Evolutionary conservation across 2,888 invertebrate genomes (phyloP).

Genomic region (Idaea straminata): DNA sequence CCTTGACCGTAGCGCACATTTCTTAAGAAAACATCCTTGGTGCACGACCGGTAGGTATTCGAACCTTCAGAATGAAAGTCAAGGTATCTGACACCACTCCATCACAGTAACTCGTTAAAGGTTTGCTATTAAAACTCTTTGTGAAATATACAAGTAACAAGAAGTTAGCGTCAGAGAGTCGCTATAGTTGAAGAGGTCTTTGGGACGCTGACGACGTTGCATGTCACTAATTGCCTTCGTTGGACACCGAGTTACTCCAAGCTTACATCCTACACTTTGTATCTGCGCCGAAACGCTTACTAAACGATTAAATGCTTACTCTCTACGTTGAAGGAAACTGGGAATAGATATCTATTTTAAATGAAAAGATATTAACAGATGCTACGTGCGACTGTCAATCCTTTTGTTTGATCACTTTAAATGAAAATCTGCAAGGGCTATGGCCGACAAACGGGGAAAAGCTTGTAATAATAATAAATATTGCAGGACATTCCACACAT

Average conservation of each 20-base stretch:
- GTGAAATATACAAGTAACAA: constrained; percentile 32
- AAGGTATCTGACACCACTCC: too few relatives aligned
- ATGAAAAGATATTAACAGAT: not conserved
- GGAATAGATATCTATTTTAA: not conserved
- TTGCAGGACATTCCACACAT: too few relatives aligned
- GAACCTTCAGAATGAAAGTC: too few relatives aligned
- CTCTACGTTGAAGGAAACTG: constrained; percentile 11
- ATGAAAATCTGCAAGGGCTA: too few relatives aligned
- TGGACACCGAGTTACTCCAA: constrained; percentile 42
- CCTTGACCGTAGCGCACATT: too few relatives aligned
- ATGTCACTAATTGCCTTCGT: constrained; percentile 66
- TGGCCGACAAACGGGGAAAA: too few relatives aligned
- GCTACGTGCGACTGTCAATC: not conserved
- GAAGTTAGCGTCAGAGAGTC: constrained; percentile 33
- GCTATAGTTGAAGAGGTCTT: constrained; percentile 46
- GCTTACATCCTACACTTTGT: constrained; percentile 17
- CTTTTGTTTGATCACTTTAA: too few relatives aligned
- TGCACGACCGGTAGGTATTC: too few relatives aligned
- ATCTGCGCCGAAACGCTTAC: constrained; percentile 25
- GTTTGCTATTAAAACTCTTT: not conserved
- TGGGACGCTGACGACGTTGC: constrained; percentile 52
- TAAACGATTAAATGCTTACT: constrained; percentile 19
- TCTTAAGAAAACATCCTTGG: too few relatives aligned
- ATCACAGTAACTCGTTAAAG: not conserved
- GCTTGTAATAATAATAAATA: too few relatives aligned